Conservation (phyloP, 2,888 invertebrate species). For the Gymnoscelis rufifasciata region DNA sequence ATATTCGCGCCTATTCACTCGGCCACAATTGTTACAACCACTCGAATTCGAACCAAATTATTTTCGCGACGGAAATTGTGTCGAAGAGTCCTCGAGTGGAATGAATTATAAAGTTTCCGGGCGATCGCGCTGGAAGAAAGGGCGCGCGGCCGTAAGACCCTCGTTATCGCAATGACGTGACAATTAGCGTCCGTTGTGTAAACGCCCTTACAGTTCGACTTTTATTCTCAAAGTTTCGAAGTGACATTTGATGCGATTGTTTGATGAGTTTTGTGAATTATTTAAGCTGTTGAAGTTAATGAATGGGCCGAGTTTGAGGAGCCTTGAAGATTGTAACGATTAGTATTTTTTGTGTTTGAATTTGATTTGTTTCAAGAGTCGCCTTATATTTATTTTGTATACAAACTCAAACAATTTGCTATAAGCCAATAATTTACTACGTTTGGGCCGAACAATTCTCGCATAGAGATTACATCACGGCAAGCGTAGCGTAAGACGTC, state of each 20-base stretch:
- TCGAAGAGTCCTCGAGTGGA: slow-evolving; percentile 23
- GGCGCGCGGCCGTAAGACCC: slow-evolving; percentile 12
- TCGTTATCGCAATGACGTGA: slow-evolving; percentile 22
- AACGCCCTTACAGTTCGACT: slow-evolving; percentile 15
- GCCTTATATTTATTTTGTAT: too few species aligned
- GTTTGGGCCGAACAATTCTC: too few species aligned
- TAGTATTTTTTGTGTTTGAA: too few species aligned
- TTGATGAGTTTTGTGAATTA: neutral
- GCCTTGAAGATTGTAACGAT: too few species aligned
- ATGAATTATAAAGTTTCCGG: slow-evolving; percentile 26
- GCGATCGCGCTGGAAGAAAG: slow-evolving; percentile 20
- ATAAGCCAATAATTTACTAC: too few species aligned
- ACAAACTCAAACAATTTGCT: too few species aligned
- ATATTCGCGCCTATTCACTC: neutral
- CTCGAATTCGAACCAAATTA: slow-evolving; percentile 13
- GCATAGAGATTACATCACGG: too few species aligned
- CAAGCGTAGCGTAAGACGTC: too few species aligned
- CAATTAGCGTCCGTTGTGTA: slow-evolving; percentile 18
- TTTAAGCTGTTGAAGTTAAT: too few species aligned
- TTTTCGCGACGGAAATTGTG: slow-evolving; percentile 22
- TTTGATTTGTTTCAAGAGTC: too few species aligned
- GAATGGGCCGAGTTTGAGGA: too few species aligned
- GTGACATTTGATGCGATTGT: slow-evolving; percentile 8
- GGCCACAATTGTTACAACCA: slow-evolving; percentile 5
- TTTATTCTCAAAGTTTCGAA: slow-evolving; percentile 8